Evolutionary conservation across 2,797 vertebrate genomes (phyloP), one percentile per base, ranked within the genome.

Genomic region (Podarcis lilfordi): DNA sequence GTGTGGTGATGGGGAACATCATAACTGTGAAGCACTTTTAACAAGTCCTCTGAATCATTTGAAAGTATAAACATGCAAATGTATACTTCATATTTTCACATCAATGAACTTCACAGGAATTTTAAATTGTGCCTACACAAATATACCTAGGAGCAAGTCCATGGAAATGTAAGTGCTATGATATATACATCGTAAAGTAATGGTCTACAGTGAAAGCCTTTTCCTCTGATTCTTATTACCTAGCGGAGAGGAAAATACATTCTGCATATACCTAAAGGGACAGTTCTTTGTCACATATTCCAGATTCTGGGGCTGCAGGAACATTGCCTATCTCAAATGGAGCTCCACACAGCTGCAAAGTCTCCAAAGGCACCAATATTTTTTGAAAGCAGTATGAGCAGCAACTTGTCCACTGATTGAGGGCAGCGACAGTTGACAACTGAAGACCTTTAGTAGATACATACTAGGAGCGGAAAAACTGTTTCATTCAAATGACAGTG

Each of bases 321-420:
- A 81, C 45, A n/a, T n/a, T 23, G 10, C 37, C 9, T 45, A 23
- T 27, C 21, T 35, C 59, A 32, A 83, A 55, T 55, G 50, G 55
- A 32, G 21, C n/a, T 25, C 21, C 69, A 84, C 23, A 27, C 11
- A 74, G 11, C 11, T 74, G 10, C 32, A 25, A 35, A 13, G 82
- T 4, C 59, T 21, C 59, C 59, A 15, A 66, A 77, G 40, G 45
- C 74, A 82, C 83, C 50, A 72, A 69, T 10, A 72, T 79, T 84
- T 81, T 84, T 79, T 40, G 84, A 92, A 64, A 90, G 61, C 74
- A 43, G 66, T 88, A 29, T 82, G 80, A 71, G 21, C 11, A 86
- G 29, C 9, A 66, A 43, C 13, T 29, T 19, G n/a, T 32, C 40
- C 1, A 15, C 37, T 32, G 59, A 8, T 59, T 80, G 50, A 29